A percentile compares a stretch with the other conserved stretches of the same genome.
Evolutionary conservation across 1,140 invertebrate genomes (phyloP).

Genomic region (Augochlora pura): DNA sequence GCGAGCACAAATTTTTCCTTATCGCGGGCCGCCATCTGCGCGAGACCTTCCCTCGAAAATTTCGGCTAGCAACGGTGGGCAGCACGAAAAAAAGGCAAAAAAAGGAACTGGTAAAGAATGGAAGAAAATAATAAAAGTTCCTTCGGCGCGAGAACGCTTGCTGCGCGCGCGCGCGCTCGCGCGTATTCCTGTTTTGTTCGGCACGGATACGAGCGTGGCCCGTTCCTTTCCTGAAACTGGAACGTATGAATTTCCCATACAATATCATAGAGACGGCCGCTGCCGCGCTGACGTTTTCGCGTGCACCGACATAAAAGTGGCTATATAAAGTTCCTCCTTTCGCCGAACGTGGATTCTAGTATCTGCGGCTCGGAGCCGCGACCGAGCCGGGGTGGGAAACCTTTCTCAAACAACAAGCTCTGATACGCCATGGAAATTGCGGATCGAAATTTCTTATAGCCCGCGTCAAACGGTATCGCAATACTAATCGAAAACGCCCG

Average conservation of each 20-base stretch:
- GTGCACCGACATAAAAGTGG: slow-evolving; percentile 42
- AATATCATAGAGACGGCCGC: slow-evolving; percentile 23
- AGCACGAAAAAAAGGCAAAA: no score
- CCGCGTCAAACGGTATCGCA: background rate
- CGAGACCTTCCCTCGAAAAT: slow-evolving; percentile 20
- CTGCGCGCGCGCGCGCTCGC: background rate
- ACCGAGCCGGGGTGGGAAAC: background rate
- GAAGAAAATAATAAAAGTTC: slow-evolving; percentile 6
- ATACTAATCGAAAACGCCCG: background rate
- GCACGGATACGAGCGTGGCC: background rate
- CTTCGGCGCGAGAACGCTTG: slow-evolving; percentile 17
- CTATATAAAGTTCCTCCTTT: slow-evolving; percentile 44
- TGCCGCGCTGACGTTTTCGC: slow-evolving; percentile 45
- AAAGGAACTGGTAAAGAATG: background rate
- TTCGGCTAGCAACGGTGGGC: background rate
- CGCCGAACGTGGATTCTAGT: background rate
- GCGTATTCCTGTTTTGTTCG: slow-evolving; percentile 9
- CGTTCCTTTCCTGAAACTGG: background rate
- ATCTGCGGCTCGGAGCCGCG: background rate
- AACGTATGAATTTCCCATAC: slow-evolving; percentile 46
- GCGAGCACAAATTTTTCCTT: slow-evolving; percentile 40
- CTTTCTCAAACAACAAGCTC: background rate
- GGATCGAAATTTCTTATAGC: background rate
- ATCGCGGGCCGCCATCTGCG: slow-evolving; percentile 23
- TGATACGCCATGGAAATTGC: background rate